Evolutionary conservation across 2,797 vertebrate species (phyloP).

Genomic region (Acipenser ruthenus): DNA sequence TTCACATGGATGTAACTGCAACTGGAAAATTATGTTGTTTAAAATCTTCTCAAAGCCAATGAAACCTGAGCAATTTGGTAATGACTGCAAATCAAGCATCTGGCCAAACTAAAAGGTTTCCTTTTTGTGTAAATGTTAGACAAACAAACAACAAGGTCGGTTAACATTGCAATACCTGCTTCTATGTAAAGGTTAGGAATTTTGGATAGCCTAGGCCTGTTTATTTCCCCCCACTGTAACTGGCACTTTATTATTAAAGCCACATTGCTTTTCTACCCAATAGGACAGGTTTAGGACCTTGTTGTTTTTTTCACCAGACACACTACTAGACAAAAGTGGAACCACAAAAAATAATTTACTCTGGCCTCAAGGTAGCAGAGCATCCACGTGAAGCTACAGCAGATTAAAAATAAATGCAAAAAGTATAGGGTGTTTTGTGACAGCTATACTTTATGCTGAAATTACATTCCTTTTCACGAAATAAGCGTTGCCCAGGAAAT

Average conservation of each 20-base stretch:
- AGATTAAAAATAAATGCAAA: conserved; percentile 65
- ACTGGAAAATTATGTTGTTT: conserved; percentile 12
- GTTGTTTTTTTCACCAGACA: conserved; percentile 37
- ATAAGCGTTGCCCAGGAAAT: conserved; percentile 80
- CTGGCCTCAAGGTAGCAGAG: conserved; percentile 60
- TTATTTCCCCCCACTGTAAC: too few species aligned
- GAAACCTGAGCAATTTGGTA: too few species aligned
- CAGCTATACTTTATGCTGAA: conserved; percentile 66
- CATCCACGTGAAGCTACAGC: conserved; percentile 94
- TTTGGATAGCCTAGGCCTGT: too few species aligned
- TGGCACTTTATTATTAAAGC: too few species aligned
- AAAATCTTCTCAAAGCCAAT: too few species aligned
- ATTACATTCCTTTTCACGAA: conserved; percentile 86
- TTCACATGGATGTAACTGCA: conserved; percentile 83
- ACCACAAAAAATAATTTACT: conserved; percentile 47
- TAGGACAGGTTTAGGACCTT: conserved; percentile 34
- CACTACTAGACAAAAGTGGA: conserved; percentile 11
- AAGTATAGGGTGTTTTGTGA: conserved; percentile 72
- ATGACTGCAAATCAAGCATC: too few species aligned
- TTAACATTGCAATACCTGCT: neutral
- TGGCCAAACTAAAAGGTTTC: neutral
- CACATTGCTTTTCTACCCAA: conserved; percentile 4
- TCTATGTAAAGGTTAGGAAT: neutral
- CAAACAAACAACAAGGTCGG: neutral
- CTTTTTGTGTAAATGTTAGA: neutral